phyloP scores from a whole-genome alignment of 2,113 vertebrate genomes.

The Bettongia penicillata region DNA sequence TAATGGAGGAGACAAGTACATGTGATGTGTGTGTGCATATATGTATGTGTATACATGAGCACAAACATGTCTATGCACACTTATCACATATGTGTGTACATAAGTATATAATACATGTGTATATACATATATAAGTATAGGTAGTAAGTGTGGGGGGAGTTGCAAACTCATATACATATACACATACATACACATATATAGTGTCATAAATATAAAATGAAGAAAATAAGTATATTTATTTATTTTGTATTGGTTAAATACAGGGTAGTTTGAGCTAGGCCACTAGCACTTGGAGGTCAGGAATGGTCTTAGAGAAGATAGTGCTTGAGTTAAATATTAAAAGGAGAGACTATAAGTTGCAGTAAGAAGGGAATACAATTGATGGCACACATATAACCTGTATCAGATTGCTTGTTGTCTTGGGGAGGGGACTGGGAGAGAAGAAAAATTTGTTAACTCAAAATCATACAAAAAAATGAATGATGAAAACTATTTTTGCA shows the following conservation, averaged over 20 bases:
- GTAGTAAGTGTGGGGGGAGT: background rate
- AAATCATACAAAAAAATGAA: too few relatives aligned
- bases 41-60: too few relatives aligned
- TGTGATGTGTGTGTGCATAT: background rate
- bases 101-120: too few relatives aligned
- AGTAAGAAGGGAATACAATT: background rate
- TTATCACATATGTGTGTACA: too few relatives aligned
- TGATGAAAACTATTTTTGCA: too few relatives aligned
- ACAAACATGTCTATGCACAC: too few relatives aligned
- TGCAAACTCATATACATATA: background rate
- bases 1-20: background rate
- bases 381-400: too few relatives aligned
- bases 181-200: background rate
- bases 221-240: background rate
- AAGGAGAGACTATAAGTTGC: background rate
- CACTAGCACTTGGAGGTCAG: background rate
- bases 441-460: too few relatives aligned
- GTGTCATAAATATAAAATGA: background rate
- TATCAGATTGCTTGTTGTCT: too few relatives aligned
- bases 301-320: background rate
- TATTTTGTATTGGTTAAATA: background rate
- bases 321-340: background rate
- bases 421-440: too few relatives aligned
- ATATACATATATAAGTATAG: background rate
- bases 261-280: background rate